Base-by-base conservation (phyloP, 2,797 vertebrate genomes). In the Anabas testudineus region DNA sequence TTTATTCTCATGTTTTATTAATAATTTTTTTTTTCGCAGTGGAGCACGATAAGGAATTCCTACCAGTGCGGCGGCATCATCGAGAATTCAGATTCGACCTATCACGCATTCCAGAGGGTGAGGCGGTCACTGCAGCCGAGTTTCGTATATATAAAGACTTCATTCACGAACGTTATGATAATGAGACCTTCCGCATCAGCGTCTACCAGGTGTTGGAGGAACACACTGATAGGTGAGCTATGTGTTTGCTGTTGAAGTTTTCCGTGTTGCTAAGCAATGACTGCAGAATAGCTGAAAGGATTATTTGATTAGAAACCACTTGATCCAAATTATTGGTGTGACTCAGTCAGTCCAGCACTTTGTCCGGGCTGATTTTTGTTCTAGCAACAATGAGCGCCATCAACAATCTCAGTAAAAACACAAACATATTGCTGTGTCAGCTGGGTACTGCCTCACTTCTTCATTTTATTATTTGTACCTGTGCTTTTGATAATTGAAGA, bases 71-170 rank as follows among this genome's bases (percentile, higher is more conserved):
- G 56, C 95, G 96, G 78, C 97, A 98, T 90, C 97, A 97, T 68
- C 88, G 95, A 37, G 97, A 99, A 90, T 99, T 99, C 92, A 93
- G 96, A 52, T 99, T 99, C 4, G 97, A 99, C 83, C 93, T 99
- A 7, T 97, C 97, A 8, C 95, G 95, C 75, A 99, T 99, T 90
- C 98, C 98, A 0, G 98, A 99, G 76, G 97, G 98, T 0, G 98
- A 99, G 81, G 96, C 96, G 0, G 98, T 98, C 76, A 99, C 98
- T 0, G 97, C 98, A 0, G 97, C 98, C 0, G 98, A 99, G 76
- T 99, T 99, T 89, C 95, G 98, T 32, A 98, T 99, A 82, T 99
- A 97, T 66, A 99, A 99, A 90, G 98, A 99, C 90, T 98, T 95
- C 83, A 91, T 97, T 89, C 95, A 93, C 1, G 97, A 98, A 43